phyloP scores from a whole-genome alignment of 2,113 vertebrate genomes.

The Gopherus evgoodei region DNA sequence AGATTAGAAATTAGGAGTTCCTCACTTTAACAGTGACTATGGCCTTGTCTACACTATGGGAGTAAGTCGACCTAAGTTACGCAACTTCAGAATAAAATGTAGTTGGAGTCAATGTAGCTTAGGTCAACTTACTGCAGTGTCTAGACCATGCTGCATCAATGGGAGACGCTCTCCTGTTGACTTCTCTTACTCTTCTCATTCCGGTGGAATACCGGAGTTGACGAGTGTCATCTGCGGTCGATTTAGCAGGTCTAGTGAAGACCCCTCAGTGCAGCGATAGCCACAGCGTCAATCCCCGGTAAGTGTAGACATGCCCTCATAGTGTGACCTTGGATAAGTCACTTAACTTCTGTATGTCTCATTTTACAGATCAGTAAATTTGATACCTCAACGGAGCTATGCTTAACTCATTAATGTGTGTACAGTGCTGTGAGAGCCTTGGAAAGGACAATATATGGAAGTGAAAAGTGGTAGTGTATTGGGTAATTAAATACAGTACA shows the following conservation, averaged over 20 bases:
- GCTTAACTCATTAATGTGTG: neutral
- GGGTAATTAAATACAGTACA: neutral
- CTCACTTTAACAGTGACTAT: neutral
- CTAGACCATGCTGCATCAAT: too few relatives aligned
- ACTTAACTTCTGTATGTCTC: neutral
- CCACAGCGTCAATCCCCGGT: too few relatives aligned
- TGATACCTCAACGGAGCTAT: neutral
- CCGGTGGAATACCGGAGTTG: too few relatives aligned
- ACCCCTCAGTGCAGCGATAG: neutral
- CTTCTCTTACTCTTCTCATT: too few relatives aligned
- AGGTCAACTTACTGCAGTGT: too few relatives aligned
- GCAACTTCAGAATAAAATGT: too few relatives aligned
- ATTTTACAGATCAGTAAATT: conserved; percentile 4
- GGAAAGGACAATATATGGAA: neutral
- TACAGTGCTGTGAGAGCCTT: conserved; percentile 10
- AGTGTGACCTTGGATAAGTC: neutral
- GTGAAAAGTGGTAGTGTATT: neutral
- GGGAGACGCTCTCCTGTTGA: too few relatives aligned
- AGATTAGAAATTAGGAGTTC: neutral
- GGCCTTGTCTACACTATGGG: too few relatives aligned
- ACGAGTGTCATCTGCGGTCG: too few relatives aligned
- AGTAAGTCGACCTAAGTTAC: too few relatives aligned
- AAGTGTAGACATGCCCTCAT: neutral
- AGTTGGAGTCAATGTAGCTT: too few relatives aligned
- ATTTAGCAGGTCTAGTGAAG: too few relatives aligned